Percentiles rank a stretch among this genome's conserved stretches.
Evolutionary conservation across 2,888 invertebrate genomes (phyloP).

Genomic region (Eupeodes luniger): DNA sequence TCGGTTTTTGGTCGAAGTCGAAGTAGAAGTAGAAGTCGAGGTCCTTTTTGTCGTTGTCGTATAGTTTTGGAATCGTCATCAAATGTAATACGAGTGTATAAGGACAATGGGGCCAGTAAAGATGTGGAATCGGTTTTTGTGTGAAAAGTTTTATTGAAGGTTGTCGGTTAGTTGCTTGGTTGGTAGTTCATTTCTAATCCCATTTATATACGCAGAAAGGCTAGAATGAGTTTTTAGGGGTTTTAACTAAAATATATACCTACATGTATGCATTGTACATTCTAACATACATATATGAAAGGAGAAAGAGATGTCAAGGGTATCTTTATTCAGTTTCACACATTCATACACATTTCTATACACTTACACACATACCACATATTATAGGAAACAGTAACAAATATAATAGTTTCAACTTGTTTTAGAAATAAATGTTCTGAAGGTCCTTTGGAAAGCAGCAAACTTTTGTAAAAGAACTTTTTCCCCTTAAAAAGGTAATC

Average conservation of each 20-base stretch:
- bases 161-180: slow-evolving; percentile 66
- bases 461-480: slow-evolving; percentile 42
- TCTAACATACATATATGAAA: background rate
- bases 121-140: slow-evolving; percentile 64
- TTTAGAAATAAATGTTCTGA: slow-evolving; percentile 20
- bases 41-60: background rate
- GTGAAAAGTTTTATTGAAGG: slow-evolving; percentile 76
- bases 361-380: too few relatives aligned
- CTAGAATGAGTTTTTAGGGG: background rate
- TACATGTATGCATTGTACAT: too few relatives aligned
- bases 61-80: slow-evolving; percentile 32
- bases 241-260: background rate
- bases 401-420: slow-evolving; percentile 31
- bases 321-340: background rate
- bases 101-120: slow-evolving; percentile 50
- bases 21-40: background rate
- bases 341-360: too few relatives aligned
- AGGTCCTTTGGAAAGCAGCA: slow-evolving; percentile 27
- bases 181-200: slow-evolving; percentile 74
- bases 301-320: background rate
- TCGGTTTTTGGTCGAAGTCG: background rate
- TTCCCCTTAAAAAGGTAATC: slow-evolving; percentile 53
- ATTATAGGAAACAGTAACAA: slow-evolving; percentile 7
- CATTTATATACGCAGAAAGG: slow-evolving; percentile 51
- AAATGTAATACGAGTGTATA: slow-evolving; percentile 28